These are phyloP conservation scores for Loripinus fragilis DNA, from an alignment of 2,888 invertebrate genomes.

Conservation along the genomic window DNA sequence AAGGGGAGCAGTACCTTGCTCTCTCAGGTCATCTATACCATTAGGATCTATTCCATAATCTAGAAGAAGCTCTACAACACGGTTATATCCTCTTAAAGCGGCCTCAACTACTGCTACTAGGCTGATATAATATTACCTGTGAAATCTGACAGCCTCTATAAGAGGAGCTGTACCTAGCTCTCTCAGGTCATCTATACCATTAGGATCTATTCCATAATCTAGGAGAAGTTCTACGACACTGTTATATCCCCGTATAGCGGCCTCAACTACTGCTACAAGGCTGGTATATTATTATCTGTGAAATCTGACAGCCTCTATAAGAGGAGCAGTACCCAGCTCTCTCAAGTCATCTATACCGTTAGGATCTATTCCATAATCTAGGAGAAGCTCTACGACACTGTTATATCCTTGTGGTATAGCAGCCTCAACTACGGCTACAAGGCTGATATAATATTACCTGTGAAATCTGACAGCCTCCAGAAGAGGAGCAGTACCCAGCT, in stretches of 20 bases:
- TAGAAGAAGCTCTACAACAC: slow-evolving; percentile 74
- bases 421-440: slow-evolving; percentile 75
- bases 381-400: slow-evolving; percentile 71
- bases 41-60: slow-evolving; percentile 76
- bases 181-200: slow-evolving; percentile 60
- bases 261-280: slow-evolving; percentile 77
- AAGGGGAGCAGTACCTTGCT: slow-evolving; percentile 67
- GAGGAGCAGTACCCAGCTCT: slow-evolving; percentile 65
- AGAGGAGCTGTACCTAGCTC: slow-evolving; percentile 68
- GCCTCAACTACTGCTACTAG: slow-evolving; percentile 76
- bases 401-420: slow-evolving; percentile 70
- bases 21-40: slow-evolving; percentile 56
- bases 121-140: no score
- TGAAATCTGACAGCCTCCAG: slow-evolving; percentile 76
- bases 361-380: slow-evolving; percentile 76
- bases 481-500: slow-evolving; percentile 67
- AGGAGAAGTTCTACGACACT: slow-evolving; percentile 74
- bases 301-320: slow-evolving; percentile 77
- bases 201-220: slow-evolving; percentile 76
- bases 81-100: slow-evolving; percentile 67
- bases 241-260: slow-evolving; percentile 70
- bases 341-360: slow-evolving; percentile 64
- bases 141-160: slow-evolving; percentile 76
- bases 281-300: no score
- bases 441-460: no score